phyloP scores from a whole-genome alignment of 2,113 vertebrate genomes.

The Bos indicus region DNA sequence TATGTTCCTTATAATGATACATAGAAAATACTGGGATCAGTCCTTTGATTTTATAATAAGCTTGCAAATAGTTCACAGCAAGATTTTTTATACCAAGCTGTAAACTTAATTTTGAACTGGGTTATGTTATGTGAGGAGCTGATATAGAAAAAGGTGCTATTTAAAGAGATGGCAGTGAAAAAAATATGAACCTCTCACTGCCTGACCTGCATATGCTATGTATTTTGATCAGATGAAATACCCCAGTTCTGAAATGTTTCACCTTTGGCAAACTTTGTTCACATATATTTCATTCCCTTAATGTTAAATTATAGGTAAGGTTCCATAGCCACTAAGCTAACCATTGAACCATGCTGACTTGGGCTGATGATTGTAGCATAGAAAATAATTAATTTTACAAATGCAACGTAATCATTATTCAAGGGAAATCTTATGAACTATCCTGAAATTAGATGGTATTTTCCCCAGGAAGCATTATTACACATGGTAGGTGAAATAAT shows the following conservation, averaged over 20 bases:
- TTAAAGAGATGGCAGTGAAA: neutral
- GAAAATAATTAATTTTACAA: slow-evolving; percentile 11
- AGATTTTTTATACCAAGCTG: neutral
- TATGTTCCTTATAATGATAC: neutral
- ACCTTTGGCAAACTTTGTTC: neutral
- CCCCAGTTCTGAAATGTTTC: neutral
- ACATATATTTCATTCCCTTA: neutral
- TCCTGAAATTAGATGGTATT: neutral
- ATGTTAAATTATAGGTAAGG: neutral
- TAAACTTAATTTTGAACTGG: neutral
- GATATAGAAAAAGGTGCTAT: neutral
- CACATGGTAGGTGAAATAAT: neutral
- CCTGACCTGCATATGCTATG: neutral
- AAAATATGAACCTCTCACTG: neutral
- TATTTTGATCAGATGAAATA: neutral
- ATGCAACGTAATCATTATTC: neutral
- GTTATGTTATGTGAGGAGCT: neutral
- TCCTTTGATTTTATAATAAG: neutral
- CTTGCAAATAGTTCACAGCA: neutral
- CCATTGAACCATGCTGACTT: neutral
- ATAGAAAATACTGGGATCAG: neutral
- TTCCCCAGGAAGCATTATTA: neutral
- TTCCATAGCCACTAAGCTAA: neutral
- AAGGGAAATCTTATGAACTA: neutral
- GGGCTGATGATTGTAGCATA: neutral